These are phyloP conservation scores for Toxotes lorentzi DNA, from an alignment of 2,797 vertebrate species.

Conservation along the genomic window DNA sequence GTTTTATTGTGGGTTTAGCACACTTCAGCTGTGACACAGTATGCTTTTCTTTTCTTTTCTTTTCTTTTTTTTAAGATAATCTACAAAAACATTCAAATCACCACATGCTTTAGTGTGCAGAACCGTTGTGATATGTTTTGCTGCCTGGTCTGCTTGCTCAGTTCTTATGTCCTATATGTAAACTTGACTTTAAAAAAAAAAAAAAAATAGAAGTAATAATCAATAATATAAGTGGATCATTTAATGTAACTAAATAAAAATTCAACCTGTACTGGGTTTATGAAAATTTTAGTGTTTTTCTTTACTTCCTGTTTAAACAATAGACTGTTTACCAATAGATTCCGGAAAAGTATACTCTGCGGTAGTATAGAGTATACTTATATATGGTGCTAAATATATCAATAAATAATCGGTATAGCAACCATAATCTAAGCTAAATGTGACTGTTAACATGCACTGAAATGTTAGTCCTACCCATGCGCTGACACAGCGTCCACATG, in stretches of 20 bases:
- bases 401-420: neutral
- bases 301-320: rapidly evolving
- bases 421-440: neutral
- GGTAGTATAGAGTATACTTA: neutral
- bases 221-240: neutral
- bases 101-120: neutral
- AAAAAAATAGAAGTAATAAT: neutral
- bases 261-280: neutral
- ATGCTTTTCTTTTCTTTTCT: neutral
- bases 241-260: neutral
- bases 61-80: neutral
- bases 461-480: conserved; percentile 89
- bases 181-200: neutral
- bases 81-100: neutral
- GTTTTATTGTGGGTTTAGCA: conserved; percentile 12
- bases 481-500: conserved; percentile 97
- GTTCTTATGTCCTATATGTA: neutral
- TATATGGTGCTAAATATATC: neutral
- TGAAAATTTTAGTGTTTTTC: neutral
- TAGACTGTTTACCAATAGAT: conserved; percentile 6
- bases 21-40: neutral
- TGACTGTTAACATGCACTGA: neutral
- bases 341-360: conserved; percentile 18
- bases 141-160: neutral
- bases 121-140: neutral